Percentiles rank a stretch among this genome's conserved stretches.
Evolutionary conservation across 2,113 vertebrate genomes (phyloP).

Genomic region (Nothoprocta perdicaria): DNA sequence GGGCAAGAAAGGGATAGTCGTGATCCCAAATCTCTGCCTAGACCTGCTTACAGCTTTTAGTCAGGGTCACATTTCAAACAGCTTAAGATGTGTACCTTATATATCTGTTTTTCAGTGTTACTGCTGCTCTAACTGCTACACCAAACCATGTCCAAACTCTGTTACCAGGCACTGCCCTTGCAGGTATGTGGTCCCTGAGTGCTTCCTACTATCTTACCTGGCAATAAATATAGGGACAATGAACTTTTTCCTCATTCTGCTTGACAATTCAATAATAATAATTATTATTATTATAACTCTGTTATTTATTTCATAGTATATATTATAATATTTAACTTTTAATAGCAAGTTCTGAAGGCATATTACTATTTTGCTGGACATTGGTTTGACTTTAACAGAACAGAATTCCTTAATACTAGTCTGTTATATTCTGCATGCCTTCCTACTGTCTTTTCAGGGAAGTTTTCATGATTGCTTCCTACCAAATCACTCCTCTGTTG

Average conservation of each 20-base stretch:
- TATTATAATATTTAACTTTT: not conserved
- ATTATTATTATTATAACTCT: not conserved
- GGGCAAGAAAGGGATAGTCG: not conserved
- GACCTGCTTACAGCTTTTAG: rapidly evolving
- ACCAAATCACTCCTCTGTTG: not conserved
- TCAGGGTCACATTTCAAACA: not conserved
- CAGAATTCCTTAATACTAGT: not conserved
- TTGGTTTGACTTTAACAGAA: not conserved
- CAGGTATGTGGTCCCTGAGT: not conserved
- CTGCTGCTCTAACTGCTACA: not conserved
- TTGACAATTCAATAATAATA: not conserved
- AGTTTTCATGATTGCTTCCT: not conserved
- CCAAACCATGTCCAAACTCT: not conserved
- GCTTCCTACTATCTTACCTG: not conserved
- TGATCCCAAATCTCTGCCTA: not conserved
- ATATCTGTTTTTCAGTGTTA: not conserved
- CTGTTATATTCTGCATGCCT: not conserved
- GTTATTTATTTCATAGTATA: not conserved
- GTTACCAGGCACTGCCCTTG: not conserved
- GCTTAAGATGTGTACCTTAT: not conserved
- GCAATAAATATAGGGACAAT: not conserved
- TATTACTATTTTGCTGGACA: not conserved
- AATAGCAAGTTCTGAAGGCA: not conserved
- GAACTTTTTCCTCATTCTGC: not conserved
- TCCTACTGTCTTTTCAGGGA: not conserved